A percentile compares a stretch with the other conserved stretches of the same genome.
phyloP scores from a whole-genome alignment of 2,113 vertebrate genomes.

The Esox niger region DNA sequence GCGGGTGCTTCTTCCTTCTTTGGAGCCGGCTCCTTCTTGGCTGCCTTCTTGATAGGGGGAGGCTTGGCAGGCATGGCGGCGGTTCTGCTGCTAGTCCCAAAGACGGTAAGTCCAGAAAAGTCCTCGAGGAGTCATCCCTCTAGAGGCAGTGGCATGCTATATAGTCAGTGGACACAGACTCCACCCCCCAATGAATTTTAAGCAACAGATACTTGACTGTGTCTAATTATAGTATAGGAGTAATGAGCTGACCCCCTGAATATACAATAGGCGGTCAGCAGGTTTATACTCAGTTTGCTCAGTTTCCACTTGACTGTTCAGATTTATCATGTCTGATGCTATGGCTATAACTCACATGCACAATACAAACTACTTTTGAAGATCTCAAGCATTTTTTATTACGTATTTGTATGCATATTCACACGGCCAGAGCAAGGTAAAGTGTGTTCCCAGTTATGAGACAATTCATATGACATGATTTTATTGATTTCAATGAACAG shows the following conservation, averaged over 20 bases:
- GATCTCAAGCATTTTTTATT: background rate
- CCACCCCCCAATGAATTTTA: conserved; percentile 50
- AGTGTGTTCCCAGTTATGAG: background rate
- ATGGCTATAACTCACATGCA: background rate
- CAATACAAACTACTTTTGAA: background rate
- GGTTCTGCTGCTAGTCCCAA: conserved; percentile 59
- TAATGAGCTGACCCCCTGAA: no score
- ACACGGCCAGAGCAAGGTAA: no score
- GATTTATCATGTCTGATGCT: background rate
- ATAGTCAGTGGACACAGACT: conserved; percentile 33
- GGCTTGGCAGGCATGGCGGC: conserved; percentile 68
- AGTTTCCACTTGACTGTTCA: background rate
- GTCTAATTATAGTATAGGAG: conserved; percentile 8
- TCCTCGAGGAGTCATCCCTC: conserved; percentile 36
- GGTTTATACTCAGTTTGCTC: background rate
- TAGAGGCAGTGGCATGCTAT: conserved; percentile 28
- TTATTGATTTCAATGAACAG: conserved; percentile 79
- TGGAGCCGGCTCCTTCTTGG: conserved; percentile 58
- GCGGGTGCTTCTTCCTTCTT: conserved; percentile 45
- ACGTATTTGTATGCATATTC: background rate
- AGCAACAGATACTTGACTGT: conserved; percentile 47
- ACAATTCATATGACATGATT: conserved; percentile 67
- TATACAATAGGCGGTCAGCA: background rate
- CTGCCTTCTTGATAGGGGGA: conserved; percentile 72
- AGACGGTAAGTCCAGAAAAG: conserved; percentile 44